Conservation (phyloP, 2,113 vertebrate genomes). For the Myrmecobius fasciatus region DNA sequence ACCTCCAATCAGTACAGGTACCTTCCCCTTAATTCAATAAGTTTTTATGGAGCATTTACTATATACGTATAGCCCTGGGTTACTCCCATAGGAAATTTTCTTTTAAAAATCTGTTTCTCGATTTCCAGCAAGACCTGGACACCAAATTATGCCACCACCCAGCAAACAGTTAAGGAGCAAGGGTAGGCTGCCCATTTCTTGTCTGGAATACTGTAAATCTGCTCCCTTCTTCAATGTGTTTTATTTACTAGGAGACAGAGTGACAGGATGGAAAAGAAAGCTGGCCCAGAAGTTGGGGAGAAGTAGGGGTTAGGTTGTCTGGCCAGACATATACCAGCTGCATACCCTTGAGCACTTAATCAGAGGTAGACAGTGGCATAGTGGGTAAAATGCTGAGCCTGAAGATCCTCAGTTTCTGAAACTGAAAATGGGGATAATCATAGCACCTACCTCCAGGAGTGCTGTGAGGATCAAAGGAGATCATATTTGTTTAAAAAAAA, state of each 20-base stretch:
- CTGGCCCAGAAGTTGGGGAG: not conserved
- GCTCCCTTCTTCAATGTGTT: constrained; percentile 2
- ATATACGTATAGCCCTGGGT: not conserved
- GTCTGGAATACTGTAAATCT: constrained; percentile 31
- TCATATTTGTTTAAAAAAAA: too few relatives aligned
- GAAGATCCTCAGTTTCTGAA: not conserved
- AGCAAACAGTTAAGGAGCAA: constrained; percentile 29
- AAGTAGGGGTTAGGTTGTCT: not conserved
- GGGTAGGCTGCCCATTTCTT: not conserved
- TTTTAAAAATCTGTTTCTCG: constrained; percentile 7
- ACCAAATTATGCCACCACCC: not conserved
- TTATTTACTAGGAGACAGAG: not conserved
- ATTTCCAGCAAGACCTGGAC: not conserved
- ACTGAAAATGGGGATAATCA: not conserved
- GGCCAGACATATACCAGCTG: too few relatives aligned
- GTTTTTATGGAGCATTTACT: not conserved
- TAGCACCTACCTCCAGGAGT: not conserved
- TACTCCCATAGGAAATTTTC: constrained; percentile 10
- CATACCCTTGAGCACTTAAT: not conserved
- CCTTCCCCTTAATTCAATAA: constrained; percentile 32
- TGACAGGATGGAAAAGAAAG: not conserved
- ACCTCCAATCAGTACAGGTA: constrained; percentile 26
- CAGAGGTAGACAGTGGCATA: not conserved
- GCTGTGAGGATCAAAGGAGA: not conserved
- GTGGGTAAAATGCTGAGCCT: not conserved